Conservation (phyloP, 2,797 vertebrate species). For the Pseudotriccus pelzelni region DNA sequence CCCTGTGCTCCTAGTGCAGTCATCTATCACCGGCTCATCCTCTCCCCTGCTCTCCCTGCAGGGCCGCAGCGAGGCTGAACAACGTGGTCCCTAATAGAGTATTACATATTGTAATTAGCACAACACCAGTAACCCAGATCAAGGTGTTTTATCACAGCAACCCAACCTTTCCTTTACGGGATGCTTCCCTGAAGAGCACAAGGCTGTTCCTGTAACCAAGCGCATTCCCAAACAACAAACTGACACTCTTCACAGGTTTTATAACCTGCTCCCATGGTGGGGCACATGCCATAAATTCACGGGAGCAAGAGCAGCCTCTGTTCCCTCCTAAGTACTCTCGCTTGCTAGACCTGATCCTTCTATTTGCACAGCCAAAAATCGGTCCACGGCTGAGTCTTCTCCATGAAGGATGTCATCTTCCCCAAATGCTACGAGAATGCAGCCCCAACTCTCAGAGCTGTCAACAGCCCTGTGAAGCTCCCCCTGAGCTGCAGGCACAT, state of each 20-base stretch:
- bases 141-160: not conserved
- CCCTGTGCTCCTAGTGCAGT: not conserved
- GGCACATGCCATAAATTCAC: not conserved
- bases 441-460: not conserved
- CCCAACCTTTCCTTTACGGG: not conserved
- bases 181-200: not conserved
- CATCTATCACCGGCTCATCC: not conserved
- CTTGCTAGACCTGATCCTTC: fast-evolving
- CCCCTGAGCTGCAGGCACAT: not conserved
- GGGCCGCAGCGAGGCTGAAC: fast-evolving
- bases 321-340: fast-evolving
- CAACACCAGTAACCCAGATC: not conserved
- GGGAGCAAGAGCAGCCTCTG: not conserved
- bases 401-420: not conserved
- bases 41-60: not conserved
- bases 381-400: fast-evolving
- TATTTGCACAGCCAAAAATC: not conserved
- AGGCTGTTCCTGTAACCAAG: not conserved
- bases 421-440: not conserved
- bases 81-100: not conserved
- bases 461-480: not conserved
- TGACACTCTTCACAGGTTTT: not conserved
- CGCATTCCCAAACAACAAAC: not conserved
- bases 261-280: not conserved
- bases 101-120: not conserved